These are phyloP conservation scores for Pterocles orientalis DNA, from an alignment of 2,113 vertebrate species.

Conservation along the genomic window DNA sequence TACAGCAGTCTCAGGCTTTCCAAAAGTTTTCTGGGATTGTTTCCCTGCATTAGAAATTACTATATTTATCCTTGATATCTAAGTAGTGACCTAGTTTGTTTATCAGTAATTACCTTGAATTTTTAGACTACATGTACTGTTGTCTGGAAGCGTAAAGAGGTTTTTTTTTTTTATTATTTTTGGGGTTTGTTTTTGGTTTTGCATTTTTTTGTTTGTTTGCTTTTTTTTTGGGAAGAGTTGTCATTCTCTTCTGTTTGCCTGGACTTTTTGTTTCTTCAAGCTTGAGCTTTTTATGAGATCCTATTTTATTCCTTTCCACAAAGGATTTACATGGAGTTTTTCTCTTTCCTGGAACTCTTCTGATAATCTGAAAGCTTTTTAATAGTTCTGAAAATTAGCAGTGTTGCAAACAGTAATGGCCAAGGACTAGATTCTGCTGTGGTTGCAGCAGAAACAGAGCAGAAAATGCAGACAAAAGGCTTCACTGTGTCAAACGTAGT, in stretches of 20 bases:
- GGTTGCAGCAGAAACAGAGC: background rate
- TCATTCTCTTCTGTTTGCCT: background rate
- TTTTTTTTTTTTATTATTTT: background rate
- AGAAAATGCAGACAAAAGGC: background rate
- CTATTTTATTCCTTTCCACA: background rate
- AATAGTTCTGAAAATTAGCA: slow-evolving; percentile 13
- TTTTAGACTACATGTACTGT: background rate
- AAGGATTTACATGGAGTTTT: background rate
- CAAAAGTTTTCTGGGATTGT: background rate
- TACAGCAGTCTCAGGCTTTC: background rate
- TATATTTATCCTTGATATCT: background rate
- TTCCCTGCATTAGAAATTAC: background rate
- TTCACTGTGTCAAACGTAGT: background rate
- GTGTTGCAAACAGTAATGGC: background rate
- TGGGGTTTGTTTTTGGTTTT: background rate
- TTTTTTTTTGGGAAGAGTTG: background rate
- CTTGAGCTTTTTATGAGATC: background rate
- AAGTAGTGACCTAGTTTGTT: background rate
- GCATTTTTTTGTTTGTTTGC: background rate
- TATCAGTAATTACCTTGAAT: background rate
- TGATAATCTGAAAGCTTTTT: background rate
- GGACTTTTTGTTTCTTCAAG: background rate
- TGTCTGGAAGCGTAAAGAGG: background rate
- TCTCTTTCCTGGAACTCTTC: background rate
- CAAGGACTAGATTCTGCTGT: background rate